phyloP scores from a whole-genome alignment of 2,888 invertebrate genomes.

The Hylaea fasciaria region DNA sequence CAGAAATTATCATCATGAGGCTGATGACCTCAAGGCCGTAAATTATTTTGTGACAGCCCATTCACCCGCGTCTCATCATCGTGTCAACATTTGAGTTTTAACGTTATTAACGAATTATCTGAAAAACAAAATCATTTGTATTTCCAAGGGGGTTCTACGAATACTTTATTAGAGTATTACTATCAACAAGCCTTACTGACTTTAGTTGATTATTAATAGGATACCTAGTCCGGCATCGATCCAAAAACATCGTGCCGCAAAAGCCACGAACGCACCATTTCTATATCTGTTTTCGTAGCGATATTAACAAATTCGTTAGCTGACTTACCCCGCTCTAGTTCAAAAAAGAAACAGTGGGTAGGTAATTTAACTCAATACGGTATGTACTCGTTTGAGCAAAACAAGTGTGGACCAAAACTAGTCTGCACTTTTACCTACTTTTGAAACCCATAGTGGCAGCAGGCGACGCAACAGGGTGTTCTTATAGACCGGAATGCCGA shows the following conservation, averaged over 20 bases:
- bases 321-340: too few species aligned
- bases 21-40: slow-evolving; percentile 13
- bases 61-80: slow-evolving; percentile 16
- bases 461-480: slow-evolving; percentile 19
- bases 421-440: slow-evolving; percentile 10
- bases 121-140: background rate
- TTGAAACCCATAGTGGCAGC: slow-evolving; percentile 7
- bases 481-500: slow-evolving; percentile 35
- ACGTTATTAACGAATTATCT: background rate
- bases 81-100: slow-evolving; percentile 3
- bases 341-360: too few species aligned
- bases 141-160: too few species aligned
- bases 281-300: too few species aligned
- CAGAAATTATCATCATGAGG: slow-evolving; percentile 9
- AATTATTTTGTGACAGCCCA: slow-evolving; percentile 13
- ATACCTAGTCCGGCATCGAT: too few species aligned
- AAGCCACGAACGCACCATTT: too few species aligned
- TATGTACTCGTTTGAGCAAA: background rate
- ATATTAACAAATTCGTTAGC: too few species aligned
- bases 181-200: too few species aligned
- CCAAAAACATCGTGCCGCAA: too few species aligned
- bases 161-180: too few species aligned
- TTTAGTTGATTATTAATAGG: too few species aligned
- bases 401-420: background rate
- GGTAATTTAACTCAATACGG: background rate